Percentiles rank a stretch among this genome's conserved stretches.
Conservation (phyloP, 2,797 vertebrate species). For the Chiroxiphia lanceolata region DNA sequence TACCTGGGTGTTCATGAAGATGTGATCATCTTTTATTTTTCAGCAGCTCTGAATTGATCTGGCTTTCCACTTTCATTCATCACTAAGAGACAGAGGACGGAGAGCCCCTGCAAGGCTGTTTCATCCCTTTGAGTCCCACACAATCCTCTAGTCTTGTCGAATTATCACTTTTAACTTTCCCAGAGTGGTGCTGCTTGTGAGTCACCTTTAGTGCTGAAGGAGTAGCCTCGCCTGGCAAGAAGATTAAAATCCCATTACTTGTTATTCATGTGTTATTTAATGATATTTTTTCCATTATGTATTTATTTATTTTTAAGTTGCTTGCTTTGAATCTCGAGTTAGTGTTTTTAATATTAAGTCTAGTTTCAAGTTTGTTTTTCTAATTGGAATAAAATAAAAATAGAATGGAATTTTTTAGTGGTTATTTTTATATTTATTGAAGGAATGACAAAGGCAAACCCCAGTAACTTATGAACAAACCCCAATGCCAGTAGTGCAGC, state of each 20-base stretch:
- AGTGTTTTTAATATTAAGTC: slow-evolving; percentile 46
- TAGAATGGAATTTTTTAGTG: neutral
- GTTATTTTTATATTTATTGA: neutral
- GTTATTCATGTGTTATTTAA: slow-evolving; percentile 68
- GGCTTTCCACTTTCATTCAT: neutral
- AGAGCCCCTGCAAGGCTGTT: neutral
- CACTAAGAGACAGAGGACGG: neutral
- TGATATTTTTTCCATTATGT: slow-evolving; percentile 63
- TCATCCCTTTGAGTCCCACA: slow-evolving; percentile 2
- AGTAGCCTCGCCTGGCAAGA: slow-evolving; percentile 28
- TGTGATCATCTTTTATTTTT: neutral
- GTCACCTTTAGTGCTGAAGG: slow-evolving; percentile 57
- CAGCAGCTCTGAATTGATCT: neutral
- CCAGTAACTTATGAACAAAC: neutral
- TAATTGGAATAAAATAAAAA: slow-evolving; percentile 49
- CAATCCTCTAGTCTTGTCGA: neutral
- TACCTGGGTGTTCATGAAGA: neutral
- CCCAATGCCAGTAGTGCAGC: neutral
- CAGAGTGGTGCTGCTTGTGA: slow-evolving; percentile 13
- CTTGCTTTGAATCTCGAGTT: slow-evolving; percentile 34
- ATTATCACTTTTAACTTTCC: slow-evolving; percentile 25
- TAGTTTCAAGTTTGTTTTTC: slow-evolving; percentile 35
- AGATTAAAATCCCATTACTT: slow-evolving; percentile 67
- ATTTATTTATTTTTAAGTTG: slow-evolving; percentile 66
- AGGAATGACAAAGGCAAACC: neutral